Evolutionary conservation across 2,113 vertebrate genomes (phyloP).

Genomic region (Synodontis membranacea): DNA sequence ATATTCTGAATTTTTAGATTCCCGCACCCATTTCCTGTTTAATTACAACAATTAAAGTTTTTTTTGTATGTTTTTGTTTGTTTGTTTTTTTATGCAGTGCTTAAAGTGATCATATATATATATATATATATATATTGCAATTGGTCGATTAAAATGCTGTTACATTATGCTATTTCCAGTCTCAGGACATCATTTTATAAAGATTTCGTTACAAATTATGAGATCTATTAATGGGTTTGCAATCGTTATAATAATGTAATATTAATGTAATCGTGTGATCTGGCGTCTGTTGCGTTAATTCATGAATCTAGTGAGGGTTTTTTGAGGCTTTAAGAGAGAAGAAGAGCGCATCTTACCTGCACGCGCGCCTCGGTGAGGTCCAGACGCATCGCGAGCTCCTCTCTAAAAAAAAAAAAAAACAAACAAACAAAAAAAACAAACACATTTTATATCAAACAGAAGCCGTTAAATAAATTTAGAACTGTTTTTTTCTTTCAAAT

Average conservation of each 20-base stretch:
- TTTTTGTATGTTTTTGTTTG: background rate
- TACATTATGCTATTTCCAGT: background rate
- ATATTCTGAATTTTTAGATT: background rate
- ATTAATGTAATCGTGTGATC: background rate
- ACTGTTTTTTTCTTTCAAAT: background rate
- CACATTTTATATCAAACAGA: constrained; percentile 16
- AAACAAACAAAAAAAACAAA: constrained; percentile 19
- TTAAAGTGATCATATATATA: background rate
- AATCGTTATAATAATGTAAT: background rate
- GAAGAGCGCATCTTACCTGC: constrained; percentile 82
- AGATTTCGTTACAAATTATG: background rate
- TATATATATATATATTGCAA: background rate
- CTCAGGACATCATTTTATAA: background rate
- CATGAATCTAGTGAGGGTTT: background rate
- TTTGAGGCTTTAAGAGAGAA: constrained; percentile 28
- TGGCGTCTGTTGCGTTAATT: background rate
- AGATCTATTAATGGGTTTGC: background rate
- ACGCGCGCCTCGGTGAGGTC: constrained; percentile 97
- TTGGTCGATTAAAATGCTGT: background rate
- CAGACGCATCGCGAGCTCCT: constrained; percentile 96
- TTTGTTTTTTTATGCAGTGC: background rate
- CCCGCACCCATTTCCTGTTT: background rate
- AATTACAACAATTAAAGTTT: background rate
- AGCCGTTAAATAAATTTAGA: background rate
- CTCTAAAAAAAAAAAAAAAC: constrained; percentile 72